A percentile compares a stretch with the other conserved stretches of the same genome.
These are phyloP conservation scores for Leptinotarsa juncta DNA, from an alignment of 2,888 invertebrate species.

Conservation along the genomic window DNA sequence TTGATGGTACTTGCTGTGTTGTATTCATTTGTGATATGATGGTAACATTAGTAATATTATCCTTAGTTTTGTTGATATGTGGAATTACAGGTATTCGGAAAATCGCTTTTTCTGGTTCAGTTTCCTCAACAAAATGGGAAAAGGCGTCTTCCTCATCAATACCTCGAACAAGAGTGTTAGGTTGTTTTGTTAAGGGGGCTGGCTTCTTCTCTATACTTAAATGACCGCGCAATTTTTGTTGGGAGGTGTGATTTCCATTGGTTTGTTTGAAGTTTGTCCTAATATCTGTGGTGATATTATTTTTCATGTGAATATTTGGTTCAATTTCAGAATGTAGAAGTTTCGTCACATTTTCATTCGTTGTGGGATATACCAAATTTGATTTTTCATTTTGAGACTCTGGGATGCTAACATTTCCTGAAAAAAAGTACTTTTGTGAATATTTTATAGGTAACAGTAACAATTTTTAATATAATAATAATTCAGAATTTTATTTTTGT, in stretches of 20 bases:
- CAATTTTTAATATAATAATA: no score
- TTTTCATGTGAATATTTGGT: neutral
- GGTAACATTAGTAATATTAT: neutral
- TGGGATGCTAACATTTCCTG: slow-evolving; percentile 4
- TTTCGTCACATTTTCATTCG: neutral
- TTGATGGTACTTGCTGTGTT: no score
- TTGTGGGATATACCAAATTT: neutral
- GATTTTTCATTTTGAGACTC: no score
- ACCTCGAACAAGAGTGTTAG: slow-evolving; percentile 29
- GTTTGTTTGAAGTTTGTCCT: neutral
- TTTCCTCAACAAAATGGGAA: neutral
- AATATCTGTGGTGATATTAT: neutral
- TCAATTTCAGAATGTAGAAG: neutral
- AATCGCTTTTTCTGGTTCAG: neutral
- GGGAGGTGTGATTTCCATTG: neutral
- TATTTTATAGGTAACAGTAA: no score
- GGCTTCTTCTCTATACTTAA: slow-evolving; percentile 19
- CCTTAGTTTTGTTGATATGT: neutral
- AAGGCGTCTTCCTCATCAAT: neutral
- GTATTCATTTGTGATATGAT: no score
- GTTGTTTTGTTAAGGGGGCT: slow-evolving; percentile 26
- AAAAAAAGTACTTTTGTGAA: no score
- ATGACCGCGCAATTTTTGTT: neutral
- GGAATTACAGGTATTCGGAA: neutral
- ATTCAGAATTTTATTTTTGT: no score